Base-by-base conservation (phyloP, 2,797 vertebrate species). In the Esox masquinongy region DNA sequence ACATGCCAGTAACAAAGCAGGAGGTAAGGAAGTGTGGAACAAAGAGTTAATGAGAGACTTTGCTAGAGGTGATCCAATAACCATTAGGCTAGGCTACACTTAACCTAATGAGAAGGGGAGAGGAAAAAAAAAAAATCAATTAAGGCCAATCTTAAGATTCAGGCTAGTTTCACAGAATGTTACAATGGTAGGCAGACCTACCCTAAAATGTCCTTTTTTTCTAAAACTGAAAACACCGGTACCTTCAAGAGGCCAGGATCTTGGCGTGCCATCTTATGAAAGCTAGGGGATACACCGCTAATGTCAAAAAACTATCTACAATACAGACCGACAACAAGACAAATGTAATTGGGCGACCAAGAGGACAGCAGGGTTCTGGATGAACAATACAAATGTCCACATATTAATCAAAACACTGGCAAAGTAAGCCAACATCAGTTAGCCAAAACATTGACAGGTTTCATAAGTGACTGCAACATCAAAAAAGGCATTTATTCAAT, bases 1-100 rank as follows among this genome's bases (percentile, higher is more conserved):
- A 81, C 77, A 85, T 63, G 83, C 77, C 68, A 77, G 80, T 49
- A 83, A 75, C 16, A 4, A 71, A 26, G 50, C 50, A 63, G 2
- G 4, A 29, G 43, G 36, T 76, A 79, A 8, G 77, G 68, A 78
- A 63, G 61, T 87, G 63, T 68, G 43, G 63, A 75, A 68, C 22
- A 74, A 75, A 71, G 50, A 73, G 31, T 79, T 78, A 71, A 82
- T 77, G 72, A 82, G n/a, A 79, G 43, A 77, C 24, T n/a, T 11
- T 26, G 47, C 11, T 49, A 51, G 3, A 43, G 69, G 36, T 63
- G 59, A 39, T n/a, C 61, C 47, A 74, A 71, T 70, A 43, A 68
- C 36, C 49, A 73, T 67, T 51, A 19, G 47, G 61, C 61, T 31
- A 14, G 56, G 56, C 63, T 34, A 75, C 22, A 43, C 67, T 77